Conservation (phyloP, 1,140 invertebrate species). For the Heliconius himera region DNA sequence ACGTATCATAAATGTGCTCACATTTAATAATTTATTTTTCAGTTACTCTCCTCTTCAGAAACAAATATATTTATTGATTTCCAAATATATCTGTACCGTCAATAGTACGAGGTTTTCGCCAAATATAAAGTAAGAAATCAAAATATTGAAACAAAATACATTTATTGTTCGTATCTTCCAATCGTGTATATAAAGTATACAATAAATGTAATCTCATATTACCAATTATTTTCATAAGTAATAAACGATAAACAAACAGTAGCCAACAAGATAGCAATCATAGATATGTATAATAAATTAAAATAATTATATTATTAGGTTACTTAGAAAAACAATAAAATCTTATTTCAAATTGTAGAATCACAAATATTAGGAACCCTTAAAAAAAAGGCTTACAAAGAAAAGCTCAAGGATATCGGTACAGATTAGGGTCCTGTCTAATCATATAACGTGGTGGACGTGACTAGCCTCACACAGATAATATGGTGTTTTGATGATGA, state of each 20-base stretch:
- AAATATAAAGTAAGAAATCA: background rate
- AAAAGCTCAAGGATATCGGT: background rate
- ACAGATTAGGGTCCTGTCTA: background rate
- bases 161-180: background rate
- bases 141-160: background rate
- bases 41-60: background rate
- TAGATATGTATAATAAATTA: conserved; percentile 2
- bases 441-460: conserved; percentile 4
- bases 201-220: conserved; percentile 22
- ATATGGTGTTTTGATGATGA: background rate
- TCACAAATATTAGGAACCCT: background rate
- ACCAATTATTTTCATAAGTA: conserved; percentile 24
- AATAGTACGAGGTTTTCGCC: background rate
- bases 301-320: background rate
- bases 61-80: background rate
- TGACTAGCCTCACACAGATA: conserved; percentile 1
- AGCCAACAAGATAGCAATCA: conserved; percentile 24
- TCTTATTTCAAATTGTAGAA: background rate
- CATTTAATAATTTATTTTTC: background rate
- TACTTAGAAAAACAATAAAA: background rate
- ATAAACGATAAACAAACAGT: conserved; percentile 32
- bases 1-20: background rate
- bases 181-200: background rate
- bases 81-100: background rate
- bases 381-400: background rate